Evolutionary conservation across 1,140 invertebrate genomes (phyloP), one percentile per base, ranked within the genome.

Genomic region (Mercenaria mercenaria): DNA sequence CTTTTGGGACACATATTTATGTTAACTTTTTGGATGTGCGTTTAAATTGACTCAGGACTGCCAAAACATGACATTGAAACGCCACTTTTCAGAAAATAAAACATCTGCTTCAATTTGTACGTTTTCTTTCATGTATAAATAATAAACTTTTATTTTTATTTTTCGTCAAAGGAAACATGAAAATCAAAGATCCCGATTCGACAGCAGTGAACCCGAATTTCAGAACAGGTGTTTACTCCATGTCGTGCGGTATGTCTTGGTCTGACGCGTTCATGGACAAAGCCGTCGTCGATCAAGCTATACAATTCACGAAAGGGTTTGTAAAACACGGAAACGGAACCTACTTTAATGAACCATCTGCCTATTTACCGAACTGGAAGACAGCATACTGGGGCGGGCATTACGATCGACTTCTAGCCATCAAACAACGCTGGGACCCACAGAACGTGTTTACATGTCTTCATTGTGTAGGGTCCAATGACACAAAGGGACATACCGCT

Each of bases 371-470:
- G n/a, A n/a, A n/a, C 77, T 91, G 91, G 91, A 90, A 91, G 84
- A 61, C 29, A 6, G 81, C 47, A 18, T 82, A 90, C 34, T 92
- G 88, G 90, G 83, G 88, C 52, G 76, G 76, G 29, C 84, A 92
- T 39, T 91, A 92, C 61, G 43, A 79, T 32, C 18, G 41, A 2
- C 74, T 92, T 50, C 61, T 89, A 34, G 37, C 69, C 20, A 59
- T 86, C 4, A 92, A 92, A 64, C 39, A 64, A 18, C n/a, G 37
- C 15, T 90, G 83, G 74, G 90, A 91, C 56, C 83, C 85, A 15
- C 52, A 80, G 39, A 91, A 90, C 52, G 85, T 90, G 34, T 90
- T 92, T 34, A 88, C 67, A n/a, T 88, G 77, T 52, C 50, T 69
- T 23, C 88, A 92, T 32, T 86, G 84, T 56, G 80, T 90, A n/a